Evolutionary conservation across 2,797 vertebrate genomes (phyloP).

Genomic region (Buceros bicornis): DNA sequence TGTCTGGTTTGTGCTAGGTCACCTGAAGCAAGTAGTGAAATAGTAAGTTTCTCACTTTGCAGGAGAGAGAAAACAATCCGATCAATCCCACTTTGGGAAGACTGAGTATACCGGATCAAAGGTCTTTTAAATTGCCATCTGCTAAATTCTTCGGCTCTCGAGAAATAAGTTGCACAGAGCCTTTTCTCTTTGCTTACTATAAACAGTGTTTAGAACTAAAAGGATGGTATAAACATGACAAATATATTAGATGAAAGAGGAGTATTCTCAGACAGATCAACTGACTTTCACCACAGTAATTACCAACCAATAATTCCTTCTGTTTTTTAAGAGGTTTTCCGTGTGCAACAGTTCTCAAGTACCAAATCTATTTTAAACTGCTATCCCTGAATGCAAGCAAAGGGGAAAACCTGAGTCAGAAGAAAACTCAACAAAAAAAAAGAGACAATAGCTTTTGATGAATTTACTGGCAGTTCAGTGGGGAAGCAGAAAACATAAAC

Average conservation of each 20-base stretch:
- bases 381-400: not conserved
- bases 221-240: not conserved
- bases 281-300: not conserved
- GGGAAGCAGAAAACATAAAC: not conserved
- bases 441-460: not conserved
- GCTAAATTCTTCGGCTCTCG: not conserved
- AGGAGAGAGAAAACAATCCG: not conserved
- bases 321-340: not conserved
- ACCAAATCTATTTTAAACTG: not conserved
- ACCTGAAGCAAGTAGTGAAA: not conserved
- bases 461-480: not conserved
- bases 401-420: not conserved
- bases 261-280: not conserved
- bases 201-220: not conserved
- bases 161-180: not conserved
- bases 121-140: not conserved
- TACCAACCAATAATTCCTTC: not conserved
- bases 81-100: not conserved
- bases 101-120: not conserved
- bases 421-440: not conserved
- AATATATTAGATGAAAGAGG: not conserved
- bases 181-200: not conserved
- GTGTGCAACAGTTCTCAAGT: not conserved
- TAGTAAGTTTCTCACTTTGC: not conserved
- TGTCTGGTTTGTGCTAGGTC: not conserved